phyloP scores from a whole-genome alignment of 2,113 vertebrate species.

The Lampris incognitus region DNA sequence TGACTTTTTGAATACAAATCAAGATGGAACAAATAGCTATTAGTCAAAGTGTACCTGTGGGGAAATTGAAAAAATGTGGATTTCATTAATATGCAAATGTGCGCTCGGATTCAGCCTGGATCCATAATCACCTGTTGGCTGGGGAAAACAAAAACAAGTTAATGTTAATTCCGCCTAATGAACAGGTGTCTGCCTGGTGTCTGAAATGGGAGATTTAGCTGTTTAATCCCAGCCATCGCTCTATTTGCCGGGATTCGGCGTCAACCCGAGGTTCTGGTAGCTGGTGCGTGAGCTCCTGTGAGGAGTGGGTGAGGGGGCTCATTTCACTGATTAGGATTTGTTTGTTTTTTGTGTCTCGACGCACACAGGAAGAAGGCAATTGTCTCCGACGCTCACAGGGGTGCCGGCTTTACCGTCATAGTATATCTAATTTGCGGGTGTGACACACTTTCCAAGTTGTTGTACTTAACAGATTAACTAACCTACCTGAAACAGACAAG shows the following conservation, averaged over 20 bases:
- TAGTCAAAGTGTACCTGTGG: slow-evolving; percentile 50
- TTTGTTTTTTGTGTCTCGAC: too few species aligned
- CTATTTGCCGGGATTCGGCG: not conserved
- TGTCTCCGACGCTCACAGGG: too few species aligned
- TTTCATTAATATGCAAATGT: slow-evolving; percentile 74
- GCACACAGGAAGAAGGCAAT: too few species aligned
- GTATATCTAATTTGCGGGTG: too few species aligned
- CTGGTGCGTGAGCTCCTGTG: too few species aligned
- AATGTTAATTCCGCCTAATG: slow-evolving; percentile 26
- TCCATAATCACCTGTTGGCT: slow-evolving; percentile 48
- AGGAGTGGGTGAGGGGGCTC: too few species aligned
- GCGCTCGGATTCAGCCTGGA: slow-evolving; percentile 42
- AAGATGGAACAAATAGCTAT: slow-evolving; percentile 36
- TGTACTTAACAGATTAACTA: too few species aligned
- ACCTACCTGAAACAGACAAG: too few species aligned
- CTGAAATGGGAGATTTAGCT: not conserved
- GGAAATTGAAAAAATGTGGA: slow-evolving; percentile 41
- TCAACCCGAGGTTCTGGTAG: too few species aligned
- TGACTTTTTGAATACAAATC: slow-evolving; percentile 64
- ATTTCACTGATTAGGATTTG: too few species aligned
- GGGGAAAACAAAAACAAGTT: slow-evolving; percentile 27
- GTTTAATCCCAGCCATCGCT: not conserved
- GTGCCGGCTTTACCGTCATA: too few species aligned
- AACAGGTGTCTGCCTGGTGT: not conserved
- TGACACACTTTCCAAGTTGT: too few species aligned